Percentiles rank a stretch among this genome's conserved stretches.
Conservation (phyloP, 2,888 invertebrate species). For the Aethes cnicana region DNA sequence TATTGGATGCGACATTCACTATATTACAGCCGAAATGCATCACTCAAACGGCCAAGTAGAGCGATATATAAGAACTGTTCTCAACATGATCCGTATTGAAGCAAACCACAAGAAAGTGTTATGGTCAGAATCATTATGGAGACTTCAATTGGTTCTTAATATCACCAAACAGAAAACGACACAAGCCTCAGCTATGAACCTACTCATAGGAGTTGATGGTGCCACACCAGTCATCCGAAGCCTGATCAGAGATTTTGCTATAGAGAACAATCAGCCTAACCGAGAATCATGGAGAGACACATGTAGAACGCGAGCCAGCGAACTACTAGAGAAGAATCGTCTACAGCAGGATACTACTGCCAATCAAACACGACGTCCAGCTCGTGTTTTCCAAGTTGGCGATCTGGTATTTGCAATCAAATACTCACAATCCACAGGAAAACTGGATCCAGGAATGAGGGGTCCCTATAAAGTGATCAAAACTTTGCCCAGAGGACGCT, state of each 20-base stretch:
- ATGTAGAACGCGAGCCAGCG: neutral
- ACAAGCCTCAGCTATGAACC: conserved; percentile 6
- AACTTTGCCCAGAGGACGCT: neutral
- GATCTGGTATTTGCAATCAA: neutral
- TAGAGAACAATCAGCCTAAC: neutral
- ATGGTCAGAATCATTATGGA: conserved; percentile 21
- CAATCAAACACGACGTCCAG: neutral
- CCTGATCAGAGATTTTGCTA: neutral
- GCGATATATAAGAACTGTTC: conserved; percentile 16
- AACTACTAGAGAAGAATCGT: neutral
- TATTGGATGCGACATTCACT: conserved; percentile 19
- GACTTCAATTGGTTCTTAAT: conserved; percentile 18
- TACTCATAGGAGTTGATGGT: conserved; percentile 3
- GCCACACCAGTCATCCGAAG: conserved; percentile 8
- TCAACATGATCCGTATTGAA: conserved; percentile 27
- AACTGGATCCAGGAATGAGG: neutral
- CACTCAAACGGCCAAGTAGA: conserved; percentile 24
- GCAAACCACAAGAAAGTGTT: conserved; percentile 3
- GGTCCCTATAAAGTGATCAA: neutral
- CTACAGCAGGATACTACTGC: neutral
- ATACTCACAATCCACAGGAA: conserved; percentile 3
- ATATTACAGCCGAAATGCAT: conserved; percentile 25
- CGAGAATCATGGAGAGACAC: neutral
- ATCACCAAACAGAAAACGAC: conserved; percentile 15
- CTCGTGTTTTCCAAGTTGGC: neutral